Evolutionary conservation across 2,113 vertebrate genomes (phyloP), one percentile per base, ranked within the genome.

Genomic region (Nerophis ophidion): DNA sequence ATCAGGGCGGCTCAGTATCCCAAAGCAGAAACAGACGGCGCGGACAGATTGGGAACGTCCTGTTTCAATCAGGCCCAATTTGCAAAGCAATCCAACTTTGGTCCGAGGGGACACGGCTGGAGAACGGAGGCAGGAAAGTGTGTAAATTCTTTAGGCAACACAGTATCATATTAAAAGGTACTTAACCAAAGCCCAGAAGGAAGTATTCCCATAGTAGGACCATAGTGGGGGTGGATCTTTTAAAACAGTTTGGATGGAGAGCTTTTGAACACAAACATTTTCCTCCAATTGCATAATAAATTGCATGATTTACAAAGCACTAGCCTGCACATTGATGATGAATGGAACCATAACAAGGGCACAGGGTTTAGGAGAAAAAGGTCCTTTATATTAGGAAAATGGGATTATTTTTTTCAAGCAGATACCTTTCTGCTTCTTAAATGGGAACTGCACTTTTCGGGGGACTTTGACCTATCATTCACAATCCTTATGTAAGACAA

Each of bases 11-110:
- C 73, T 82, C 81, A 80, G 83, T 81, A 82, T 63, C 17, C 52
- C 78, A 89, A 88, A 89, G 65, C 74, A 82, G 75, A 89, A 89
- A 80, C 89, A 90, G 86, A 86, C 77, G 70, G 67, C 75, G 71
- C 36, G 76, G 76, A 86, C 83, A 89, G 81, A 89, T 84, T 84
- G 85, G 81, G 82, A 90, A 87, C 67, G 83, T 88, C 86, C 86
- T 84, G 83, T 84, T 88, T 83, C 74, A 82, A 85, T 89, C 84
- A 80, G 70, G 68, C 54, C 73, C 81, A 87, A 87, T 87, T 86
- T 86, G 73, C 53, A 64, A 60, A 46, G 66, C 74, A 74, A 85
- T 86, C 71, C 64, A 86, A 68, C 68, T 79, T 58, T 4, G 57
- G 74, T 85, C 83, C 82, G 50, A 72, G 40, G 80, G 83, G 79